These are phyloP conservation scores for Centroberyx gerrardi DNA, from an alignment of 2,797 vertebrate species.

Conservation along the genomic window DNA sequence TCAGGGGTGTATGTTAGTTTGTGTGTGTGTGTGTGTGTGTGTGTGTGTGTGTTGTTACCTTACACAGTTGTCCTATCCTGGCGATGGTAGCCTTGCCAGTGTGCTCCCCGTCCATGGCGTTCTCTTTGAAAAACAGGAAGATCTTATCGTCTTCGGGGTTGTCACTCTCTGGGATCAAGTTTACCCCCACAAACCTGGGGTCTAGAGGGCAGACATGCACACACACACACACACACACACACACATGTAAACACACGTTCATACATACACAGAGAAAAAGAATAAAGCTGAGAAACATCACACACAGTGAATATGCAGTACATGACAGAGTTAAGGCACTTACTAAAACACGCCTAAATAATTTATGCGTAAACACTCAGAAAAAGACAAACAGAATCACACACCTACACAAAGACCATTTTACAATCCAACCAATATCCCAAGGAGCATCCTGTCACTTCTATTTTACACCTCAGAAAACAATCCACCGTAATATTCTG, in stretches of 20 bases:
- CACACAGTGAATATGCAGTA: neutral
- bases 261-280: slow-evolving; percentile 5
- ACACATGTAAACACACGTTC: neutral
- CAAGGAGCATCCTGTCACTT: slow-evolving; percentile 54
- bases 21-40: slow-evolving; percentile 28
- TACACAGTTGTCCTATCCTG: slow-evolving; percentile 98
- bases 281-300: neutral
- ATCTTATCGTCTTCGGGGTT: slow-evolving; percentile 99
- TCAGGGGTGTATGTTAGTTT: neutral
- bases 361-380: neutral
- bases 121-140: slow-evolving; percentile 99
- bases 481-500: slow-evolving; percentile 62
- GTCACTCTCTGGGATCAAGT: slow-evolving; percentile 96
- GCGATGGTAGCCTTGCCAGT: slow-evolving; percentile 97
- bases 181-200: slow-evolving; percentile 92
- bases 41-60: slow-evolving; percentile 89
- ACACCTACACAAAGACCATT: slow-evolving; percentile 8
- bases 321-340: neutral
- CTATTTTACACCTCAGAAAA: slow-evolving; percentile 70
- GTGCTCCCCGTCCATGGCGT: slow-evolving; percentile 97
- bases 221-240: slow-evolving; percentile 6
- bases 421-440: slow-evolving; percentile 45
- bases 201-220: slow-evolving; percentile 80
- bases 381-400: neutral
- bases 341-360: neutral